Conservation (phyloP, 2,888 invertebrate genomes). For the Drosophila emarginata region DNA sequence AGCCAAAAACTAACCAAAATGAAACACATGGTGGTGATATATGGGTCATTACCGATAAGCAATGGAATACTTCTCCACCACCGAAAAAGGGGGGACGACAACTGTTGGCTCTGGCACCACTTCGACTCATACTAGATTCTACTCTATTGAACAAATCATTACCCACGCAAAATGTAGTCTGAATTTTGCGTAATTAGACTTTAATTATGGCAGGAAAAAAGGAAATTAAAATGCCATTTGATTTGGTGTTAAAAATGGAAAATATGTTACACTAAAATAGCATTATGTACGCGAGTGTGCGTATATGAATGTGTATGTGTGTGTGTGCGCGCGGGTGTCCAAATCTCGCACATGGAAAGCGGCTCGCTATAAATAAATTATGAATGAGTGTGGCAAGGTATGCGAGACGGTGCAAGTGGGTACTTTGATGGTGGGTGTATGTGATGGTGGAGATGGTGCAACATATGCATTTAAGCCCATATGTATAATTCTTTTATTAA, state of each 20-base stretch:
- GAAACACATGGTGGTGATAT: constrained; percentile 43
- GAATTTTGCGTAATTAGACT: constrained; percentile 42
- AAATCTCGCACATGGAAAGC: constrained; percentile 68
- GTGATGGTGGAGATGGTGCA: constrained; percentile 10
- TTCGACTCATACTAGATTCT: constrained; percentile 1
- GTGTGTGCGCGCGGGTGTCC: constrained; percentile 37
- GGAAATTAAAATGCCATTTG: constrained; percentile 31
- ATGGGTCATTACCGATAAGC: constrained; percentile 32
- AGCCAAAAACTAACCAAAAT: constrained; percentile 11
- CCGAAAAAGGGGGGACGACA: too few species aligned
- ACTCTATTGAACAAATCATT: background rate
- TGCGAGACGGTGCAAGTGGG: background rate
- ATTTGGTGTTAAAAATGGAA: constrained; percentile 25
- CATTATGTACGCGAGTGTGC: constrained; percentile 30
- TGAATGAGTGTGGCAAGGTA: constrained; percentile 16
- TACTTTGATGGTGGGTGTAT: constrained; percentile 24
- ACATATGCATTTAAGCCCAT: constrained; percentile 1
- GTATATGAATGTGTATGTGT: constrained; percentile 15
- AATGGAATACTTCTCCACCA: constrained; percentile 17
- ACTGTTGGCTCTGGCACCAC: background rate
- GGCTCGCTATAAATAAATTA: constrained; percentile 61
- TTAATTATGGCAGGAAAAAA: constrained; percentile 26
- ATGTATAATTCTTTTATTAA: background rate
- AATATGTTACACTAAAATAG: constrained; percentile 36
- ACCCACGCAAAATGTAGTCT: constrained; percentile 2